phyloP scores from a whole-genome alignment of 2,888 invertebrate genomes.

The Lithosia quadra region DNA sequence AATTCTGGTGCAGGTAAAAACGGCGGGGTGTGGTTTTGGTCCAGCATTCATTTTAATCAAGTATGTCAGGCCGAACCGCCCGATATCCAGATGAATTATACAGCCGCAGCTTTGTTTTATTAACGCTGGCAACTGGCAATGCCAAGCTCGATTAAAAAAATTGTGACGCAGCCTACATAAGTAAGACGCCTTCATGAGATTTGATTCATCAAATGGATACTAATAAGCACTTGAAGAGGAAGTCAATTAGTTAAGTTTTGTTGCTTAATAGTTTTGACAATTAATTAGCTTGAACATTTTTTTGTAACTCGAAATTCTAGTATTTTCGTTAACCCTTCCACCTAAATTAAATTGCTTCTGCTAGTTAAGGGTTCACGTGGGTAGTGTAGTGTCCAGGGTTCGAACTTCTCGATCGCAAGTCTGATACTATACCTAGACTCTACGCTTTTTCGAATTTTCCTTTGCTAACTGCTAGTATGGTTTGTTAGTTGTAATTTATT shows the following conservation, averaged over 20 bases:
- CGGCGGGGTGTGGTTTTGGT: constrained; percentile 41
- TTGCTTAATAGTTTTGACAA: too few species aligned
- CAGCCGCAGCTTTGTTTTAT: constrained; percentile 50
- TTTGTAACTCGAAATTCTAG: too few species aligned
- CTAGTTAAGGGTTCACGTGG: too few species aligned
- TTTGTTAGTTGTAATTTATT: neutral
- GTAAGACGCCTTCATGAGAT: neutral
- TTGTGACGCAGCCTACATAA: neutral
- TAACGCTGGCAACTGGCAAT: constrained; percentile 42
- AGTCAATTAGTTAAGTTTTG: too few species aligned
- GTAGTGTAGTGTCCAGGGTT: too few species aligned
- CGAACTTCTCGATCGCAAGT: too few species aligned
- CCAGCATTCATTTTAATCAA: constrained; percentile 73
- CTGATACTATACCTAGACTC: too few species aligned
- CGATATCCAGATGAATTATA: constrained; percentile 68
- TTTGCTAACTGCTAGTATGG: neutral
- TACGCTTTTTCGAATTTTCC: too few species aligned
- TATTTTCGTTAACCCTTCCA: too few species aligned
- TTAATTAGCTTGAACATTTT: too few species aligned
- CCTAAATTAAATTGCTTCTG: too few species aligned
- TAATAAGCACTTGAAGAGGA: too few species aligned
- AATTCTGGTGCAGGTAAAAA: constrained; percentile 68
- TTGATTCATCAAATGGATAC: neutral
- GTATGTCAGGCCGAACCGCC: constrained; percentile 58
- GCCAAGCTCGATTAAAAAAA: constrained; percentile 27